Conservation (phyloP, 1,140 invertebrate species). For the Aphidius gifuensis region DNA sequence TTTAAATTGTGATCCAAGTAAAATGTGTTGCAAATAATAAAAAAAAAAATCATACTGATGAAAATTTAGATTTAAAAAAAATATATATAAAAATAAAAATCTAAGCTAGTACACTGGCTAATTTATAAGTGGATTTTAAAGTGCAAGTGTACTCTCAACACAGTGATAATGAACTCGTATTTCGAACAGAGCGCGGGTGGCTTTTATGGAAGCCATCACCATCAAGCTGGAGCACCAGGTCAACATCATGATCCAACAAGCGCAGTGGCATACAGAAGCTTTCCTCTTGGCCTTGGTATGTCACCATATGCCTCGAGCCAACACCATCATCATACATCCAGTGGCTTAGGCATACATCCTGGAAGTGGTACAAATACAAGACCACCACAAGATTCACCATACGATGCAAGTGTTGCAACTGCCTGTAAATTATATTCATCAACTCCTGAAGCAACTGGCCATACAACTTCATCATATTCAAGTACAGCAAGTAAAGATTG, state of each 20-base stretch:
- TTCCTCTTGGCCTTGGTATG: constrained; percentile 80
- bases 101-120: too few relatives aligned
- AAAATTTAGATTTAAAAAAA: too few relatives aligned
- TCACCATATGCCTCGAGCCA: constrained; percentile 73
- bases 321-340: constrained; percentile 73
- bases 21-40: background rate
- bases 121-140: constrained; percentile 31
- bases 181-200: constrained; percentile 81
- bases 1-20: background rate
- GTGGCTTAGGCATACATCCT: constrained; percentile 49
- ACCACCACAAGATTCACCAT: constrained; percentile 82
- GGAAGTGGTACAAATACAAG: constrained; percentile 68
- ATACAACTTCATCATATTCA: constrained; percentile 61
- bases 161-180: constrained; percentile 83
- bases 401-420: constrained; percentile 83
- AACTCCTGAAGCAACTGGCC: constrained; percentile 59
- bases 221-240: constrained; percentile 68
- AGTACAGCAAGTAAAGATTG: constrained; percentile 57
- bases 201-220: constrained; percentile 86
- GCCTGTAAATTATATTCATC: constrained; percentile 81
- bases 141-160: constrained; percentile 36
- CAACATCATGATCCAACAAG: constrained; percentile 67
- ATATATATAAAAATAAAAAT: too few relatives aligned
- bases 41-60: too few relatives aligned
- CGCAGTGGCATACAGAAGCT: constrained; percentile 72